phyloP scores from a whole-genome alignment of 1,140 invertebrate genomes.

The Cylas formicarius region DNA sequence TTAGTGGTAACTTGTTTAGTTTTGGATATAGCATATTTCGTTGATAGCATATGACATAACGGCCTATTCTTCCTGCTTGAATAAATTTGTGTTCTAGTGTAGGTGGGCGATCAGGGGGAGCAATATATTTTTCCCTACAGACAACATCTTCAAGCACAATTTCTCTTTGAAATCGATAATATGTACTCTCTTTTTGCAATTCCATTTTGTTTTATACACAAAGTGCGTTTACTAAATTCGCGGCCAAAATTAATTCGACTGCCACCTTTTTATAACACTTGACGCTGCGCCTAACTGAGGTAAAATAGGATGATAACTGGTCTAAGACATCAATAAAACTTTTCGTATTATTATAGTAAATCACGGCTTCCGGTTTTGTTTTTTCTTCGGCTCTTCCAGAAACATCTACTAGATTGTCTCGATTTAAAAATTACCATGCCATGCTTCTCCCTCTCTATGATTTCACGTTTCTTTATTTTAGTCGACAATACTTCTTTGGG shows the following conservation, averaged over 20 bases:
- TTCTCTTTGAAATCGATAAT: no score
- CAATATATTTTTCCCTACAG: neutral
- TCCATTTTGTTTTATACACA: neutral
- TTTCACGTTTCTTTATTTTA: slow-evolving; percentile 38
- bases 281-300: slow-evolving; percentile 18
- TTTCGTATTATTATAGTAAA: slow-evolving; percentile 41
- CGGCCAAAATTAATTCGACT: slow-evolving; percentile 5
- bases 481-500: slow-evolving; percentile 34
- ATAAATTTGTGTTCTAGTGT: neutral
- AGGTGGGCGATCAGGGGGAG: slow-evolving; percentile 1
- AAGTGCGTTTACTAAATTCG: slow-evolving; percentile 5
- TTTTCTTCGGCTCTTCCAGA: slow-evolving; percentile 7
- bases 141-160: no score
- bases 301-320: no score
- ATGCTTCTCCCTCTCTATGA: slow-evolving; percentile 42
- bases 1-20: slow-evolving; percentile 2
- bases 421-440: slow-evolving; percentile 40
- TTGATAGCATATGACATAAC: slow-evolving; percentile 2
- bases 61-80: neutral
- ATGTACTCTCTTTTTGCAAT: neutral
- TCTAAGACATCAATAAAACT: no score
- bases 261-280: no score
- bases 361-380: slow-evolving; percentile 39
- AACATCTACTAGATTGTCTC: slow-evolving; percentile 17
- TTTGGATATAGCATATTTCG: slow-evolving; percentile 1